Evolutionary conservation across 2,113 vertebrate species (phyloP).

Genomic region (Motacilla alba): DNA sequence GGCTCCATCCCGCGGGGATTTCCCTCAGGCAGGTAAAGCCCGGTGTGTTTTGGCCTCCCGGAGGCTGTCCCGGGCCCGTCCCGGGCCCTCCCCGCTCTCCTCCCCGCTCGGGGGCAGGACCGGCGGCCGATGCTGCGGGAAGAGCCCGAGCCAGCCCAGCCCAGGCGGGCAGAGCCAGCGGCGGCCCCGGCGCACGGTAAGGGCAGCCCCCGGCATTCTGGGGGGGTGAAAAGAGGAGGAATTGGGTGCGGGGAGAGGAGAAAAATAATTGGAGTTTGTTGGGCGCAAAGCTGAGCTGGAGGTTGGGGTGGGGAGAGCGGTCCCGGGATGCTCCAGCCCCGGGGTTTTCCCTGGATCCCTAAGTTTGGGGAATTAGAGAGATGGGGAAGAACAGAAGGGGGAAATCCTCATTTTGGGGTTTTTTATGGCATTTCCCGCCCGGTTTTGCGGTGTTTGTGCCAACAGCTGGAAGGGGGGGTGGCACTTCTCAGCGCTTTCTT

Average conservation of each 20-base stretch:
- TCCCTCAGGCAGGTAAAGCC: not conserved
- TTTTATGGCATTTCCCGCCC: rapidly evolving
- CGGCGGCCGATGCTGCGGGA: too few relatives aligned
- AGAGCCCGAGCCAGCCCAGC: not conserved
- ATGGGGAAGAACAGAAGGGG: rapidly evolving
- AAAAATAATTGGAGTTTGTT: rapidly evolving
- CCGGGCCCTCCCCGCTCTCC: not conserved
- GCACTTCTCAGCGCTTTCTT: rapidly evolving
- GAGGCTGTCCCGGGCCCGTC: too few relatives aligned
- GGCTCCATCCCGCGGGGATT: not conserved
- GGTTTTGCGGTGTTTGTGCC: rapidly evolving
- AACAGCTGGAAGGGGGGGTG: not conserved
- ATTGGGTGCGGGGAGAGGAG: rapidly evolving
- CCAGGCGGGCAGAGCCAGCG: not conserved
- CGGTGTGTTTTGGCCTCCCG: rapidly evolving
- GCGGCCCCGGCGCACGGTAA: not conserved
- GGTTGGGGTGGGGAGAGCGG: not conserved
- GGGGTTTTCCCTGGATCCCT: rapidly evolving
- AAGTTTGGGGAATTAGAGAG: not conserved
- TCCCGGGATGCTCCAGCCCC: rapidly evolving
- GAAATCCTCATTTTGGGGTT: rapidly evolving
- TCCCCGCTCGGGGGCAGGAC: not conserved
- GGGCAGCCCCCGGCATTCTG: rapidly evolving
- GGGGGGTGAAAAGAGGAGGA: not conserved
- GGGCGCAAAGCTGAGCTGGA: rapidly evolving